phyloP scores from a whole-genome alignment of 2,797 vertebrate genomes.

The Mormyrops boulengeri region DNA sequence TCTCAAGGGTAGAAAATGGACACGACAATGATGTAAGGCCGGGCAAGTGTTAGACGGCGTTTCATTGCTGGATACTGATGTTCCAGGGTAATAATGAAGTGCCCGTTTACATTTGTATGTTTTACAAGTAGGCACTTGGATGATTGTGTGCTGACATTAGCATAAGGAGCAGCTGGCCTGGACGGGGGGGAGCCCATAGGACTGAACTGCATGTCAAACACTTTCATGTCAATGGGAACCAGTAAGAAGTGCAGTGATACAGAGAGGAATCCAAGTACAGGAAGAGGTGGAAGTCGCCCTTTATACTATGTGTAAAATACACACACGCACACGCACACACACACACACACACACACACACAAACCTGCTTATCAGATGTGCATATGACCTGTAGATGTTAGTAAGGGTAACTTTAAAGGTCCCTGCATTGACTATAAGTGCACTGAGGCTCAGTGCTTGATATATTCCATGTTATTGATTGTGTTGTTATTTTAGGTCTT shows the following conservation, averaged over 20 bases:
- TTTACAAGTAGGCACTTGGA: not conserved
- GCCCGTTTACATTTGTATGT: not conserved
- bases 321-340: not conserved
- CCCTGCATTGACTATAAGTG: not conserved
- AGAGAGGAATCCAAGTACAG: not conserved
- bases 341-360: not conserved
- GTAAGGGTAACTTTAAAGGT: not conserved
- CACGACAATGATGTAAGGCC: not conserved
- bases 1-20: slow-evolving; percentile 13
- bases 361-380: not conserved
- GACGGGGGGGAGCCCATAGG: not conserved
- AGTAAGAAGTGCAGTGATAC: not conserved
- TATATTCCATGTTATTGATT: not conserved
- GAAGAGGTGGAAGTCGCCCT: not conserved
- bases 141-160: not conserved
- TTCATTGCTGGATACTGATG: not conserved
- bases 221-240: not conserved
- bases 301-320: not conserved
- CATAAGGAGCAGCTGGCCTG: not conserved
- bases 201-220: not conserved
- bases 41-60: not conserved
- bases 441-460: not conserved
- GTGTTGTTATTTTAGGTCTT: not conserved
- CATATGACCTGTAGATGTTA: not conserved
- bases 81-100: not conserved